Evolutionary conservation across 53 echinoderm and acorn worm genomes (phyloP).

Genomic region (Holothuria leucospilota): DNA sequence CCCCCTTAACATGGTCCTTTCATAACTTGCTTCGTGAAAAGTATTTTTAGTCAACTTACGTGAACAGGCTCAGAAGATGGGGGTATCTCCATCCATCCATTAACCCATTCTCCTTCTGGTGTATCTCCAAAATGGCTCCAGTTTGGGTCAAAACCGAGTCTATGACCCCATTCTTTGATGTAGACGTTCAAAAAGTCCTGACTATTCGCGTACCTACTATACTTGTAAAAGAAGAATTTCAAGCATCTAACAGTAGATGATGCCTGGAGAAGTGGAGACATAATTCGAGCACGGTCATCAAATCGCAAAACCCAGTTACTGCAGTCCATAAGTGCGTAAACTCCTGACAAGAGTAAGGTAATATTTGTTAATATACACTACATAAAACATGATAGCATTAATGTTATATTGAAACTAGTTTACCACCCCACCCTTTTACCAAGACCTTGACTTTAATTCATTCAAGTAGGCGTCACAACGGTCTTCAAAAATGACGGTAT

Average conservation of each 20-base stretch:
- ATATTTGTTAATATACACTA: too few relatives aligned
- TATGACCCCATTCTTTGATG: conserved; percentile 17
- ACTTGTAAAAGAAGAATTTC: conserved; percentile 68
- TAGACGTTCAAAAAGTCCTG: conserved; percentile 45
- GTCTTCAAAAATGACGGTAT: too few relatives aligned
- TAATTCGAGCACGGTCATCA: conserved; percentile 61
- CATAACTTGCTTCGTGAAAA: too few relatives aligned
- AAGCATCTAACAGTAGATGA: conserved; percentile 61
- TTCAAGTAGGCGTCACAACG: too few relatives aligned
- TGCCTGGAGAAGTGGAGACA: conserved; percentile 60
- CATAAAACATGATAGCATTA: too few relatives aligned
- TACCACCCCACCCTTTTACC: too few relatives aligned
- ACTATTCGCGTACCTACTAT: neutral
- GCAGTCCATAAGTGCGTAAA: conserved; percentile 57
- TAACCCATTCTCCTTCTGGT: conserved; percentile 10
- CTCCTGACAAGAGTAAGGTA: conserved; percentile 14
- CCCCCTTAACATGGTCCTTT: too few relatives aligned
- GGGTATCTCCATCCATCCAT: conserved; percentile 36
- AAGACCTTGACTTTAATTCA: too few relatives aligned
- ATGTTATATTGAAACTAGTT: too few relatives aligned
- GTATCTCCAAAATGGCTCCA: neutral
- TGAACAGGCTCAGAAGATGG: conserved; percentile 5
- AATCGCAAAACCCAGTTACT: neutral
- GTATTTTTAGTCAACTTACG: too few relatives aligned
- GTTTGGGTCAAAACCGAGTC: conserved; percentile 25